phyloP scores from a whole-genome alignment of 2,888 invertebrate genomes.

The Mesoligia furuncula region DNA sequence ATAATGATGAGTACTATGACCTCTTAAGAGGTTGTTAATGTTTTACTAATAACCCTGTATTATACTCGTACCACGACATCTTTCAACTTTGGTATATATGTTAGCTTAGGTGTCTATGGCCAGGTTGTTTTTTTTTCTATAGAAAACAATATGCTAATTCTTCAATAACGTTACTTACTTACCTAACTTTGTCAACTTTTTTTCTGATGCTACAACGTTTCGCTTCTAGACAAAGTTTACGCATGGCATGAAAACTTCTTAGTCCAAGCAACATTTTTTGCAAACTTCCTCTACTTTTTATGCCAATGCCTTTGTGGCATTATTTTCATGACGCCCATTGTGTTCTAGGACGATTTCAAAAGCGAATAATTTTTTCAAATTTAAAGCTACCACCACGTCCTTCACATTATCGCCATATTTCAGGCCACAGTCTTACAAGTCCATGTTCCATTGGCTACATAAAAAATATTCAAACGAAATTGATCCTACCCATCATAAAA shows the following conservation, averaged over 20 bases:
- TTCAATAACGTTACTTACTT: no score
- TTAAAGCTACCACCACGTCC: constrained; percentile 49
- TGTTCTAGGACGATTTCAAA: background rate
- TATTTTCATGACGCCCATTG: background rate
- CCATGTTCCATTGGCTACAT: constrained; percentile 48
- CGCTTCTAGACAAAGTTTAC: background rate
- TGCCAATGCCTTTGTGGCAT: background rate
- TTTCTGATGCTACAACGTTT: background rate
- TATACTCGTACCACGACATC: no score
- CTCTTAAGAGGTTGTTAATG: no score
- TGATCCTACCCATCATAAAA: constrained; percentile 57
- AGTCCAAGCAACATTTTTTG: background rate
- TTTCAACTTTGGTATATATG: no score
- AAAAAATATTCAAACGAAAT: constrained; percentile 58
- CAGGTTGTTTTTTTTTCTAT: no score
- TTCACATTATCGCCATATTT: constrained; percentile 56
- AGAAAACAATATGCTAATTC: no score
- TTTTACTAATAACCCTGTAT: no score
- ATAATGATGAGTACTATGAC: no score
- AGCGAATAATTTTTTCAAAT: background rate
- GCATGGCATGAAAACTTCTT: background rate
- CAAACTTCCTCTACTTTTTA: background rate
- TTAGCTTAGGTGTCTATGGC: no score
- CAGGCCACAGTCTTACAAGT: constrained; percentile 55
- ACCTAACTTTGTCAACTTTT: background rate